A percentile compares a stretch with the other conserved stretches of the same genome.
Conservation (phyloP, 2,113 vertebrate species). For the Syngnathus scovelli region DNA sequence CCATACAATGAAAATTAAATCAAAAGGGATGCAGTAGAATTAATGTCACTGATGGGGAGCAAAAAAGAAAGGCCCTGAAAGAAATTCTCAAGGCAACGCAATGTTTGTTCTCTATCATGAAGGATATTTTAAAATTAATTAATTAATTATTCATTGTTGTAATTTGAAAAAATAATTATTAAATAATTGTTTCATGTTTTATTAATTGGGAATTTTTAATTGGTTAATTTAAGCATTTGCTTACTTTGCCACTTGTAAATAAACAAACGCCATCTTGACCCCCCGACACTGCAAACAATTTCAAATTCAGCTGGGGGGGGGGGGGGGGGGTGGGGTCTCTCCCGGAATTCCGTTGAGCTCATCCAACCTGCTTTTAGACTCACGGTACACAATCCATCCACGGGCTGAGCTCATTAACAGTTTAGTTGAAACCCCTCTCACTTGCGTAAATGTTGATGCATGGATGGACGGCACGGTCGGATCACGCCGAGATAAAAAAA, state of each 20-base stretch:
- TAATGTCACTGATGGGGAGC: too few species aligned
- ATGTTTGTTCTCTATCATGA: too few species aligned
- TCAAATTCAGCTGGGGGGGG: not conserved
- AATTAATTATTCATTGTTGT: too few species aligned
- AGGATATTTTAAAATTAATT: too few species aligned
- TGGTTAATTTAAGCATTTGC: not conserved
- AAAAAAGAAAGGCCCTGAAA: too few species aligned
- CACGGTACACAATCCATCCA: conserved; percentile 8
- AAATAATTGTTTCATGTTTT: too few species aligned
- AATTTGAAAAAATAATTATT: too few species aligned
- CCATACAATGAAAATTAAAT: too few species aligned
- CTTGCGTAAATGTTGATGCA: conserved; percentile 24
- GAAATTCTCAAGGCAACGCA: too few species aligned
- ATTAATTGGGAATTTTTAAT: too few species aligned
- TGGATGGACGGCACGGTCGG: conserved; percentile 18
- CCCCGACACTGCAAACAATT: conserved; percentile 35
- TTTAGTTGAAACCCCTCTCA: conserved; percentile 4
- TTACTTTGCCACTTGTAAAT: conserved; percentile 43
- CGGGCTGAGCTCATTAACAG: conserved; percentile 35
- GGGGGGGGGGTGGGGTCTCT: conserved; percentile 7
- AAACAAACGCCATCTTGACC: conserved; percentile 44
- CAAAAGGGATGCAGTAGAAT: too few species aligned
- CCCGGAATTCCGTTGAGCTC: conserved; percentile 42
- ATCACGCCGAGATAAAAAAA: conserved; percentile 31
- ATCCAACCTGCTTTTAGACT: conserved; percentile 9